phyloP scores from a whole-genome alignment of 2,797 vertebrate genomes.

The Myripristis jacobus region DNA sequence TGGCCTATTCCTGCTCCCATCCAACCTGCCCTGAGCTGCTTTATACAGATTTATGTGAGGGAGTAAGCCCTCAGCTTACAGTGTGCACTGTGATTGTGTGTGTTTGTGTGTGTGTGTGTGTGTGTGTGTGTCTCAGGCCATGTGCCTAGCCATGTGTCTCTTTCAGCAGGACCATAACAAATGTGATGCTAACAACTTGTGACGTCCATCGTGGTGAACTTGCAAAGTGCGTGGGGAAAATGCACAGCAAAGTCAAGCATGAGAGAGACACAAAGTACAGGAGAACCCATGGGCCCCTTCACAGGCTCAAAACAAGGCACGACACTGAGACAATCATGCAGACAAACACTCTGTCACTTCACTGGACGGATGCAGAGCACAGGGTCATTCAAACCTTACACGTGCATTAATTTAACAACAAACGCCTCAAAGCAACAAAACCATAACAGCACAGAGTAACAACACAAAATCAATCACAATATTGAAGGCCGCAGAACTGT shows the following conservation, averaged over 20 bases:
- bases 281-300: slow-evolving; percentile 33
- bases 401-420: slow-evolving; percentile 23
- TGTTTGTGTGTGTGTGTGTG: slow-evolving; percentile 19
- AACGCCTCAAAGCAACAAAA: slow-evolving; percentile 17
- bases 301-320: slow-evolving; percentile 32
- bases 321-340: slow-evolving; percentile 66
- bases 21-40: slow-evolving; percentile 76
- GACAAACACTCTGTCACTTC: slow-evolving; percentile 51
- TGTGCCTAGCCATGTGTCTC: slow-evolving; percentile 52
- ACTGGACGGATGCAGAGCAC: slow-evolving; percentile 31
- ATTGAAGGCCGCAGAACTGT: slow-evolving; percentile 7
- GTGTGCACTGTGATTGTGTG: slow-evolving; percentile 34
- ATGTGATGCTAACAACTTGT: slow-evolving; percentile 35
- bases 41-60: slow-evolving; percentile 78
- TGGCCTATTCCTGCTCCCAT: slow-evolving; percentile 66
- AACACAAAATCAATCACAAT: slow-evolving; percentile 29
- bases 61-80: slow-evolving; percentile 73
- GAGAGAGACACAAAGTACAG: slow-evolving; percentile 13
- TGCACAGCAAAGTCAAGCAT: slow-evolving; percentile 34
- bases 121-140: slow-evolving; percentile 25
- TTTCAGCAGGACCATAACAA: slow-evolving; percentile 27
- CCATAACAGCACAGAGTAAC: slow-evolving; percentile 22
- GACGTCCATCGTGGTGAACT: slow-evolving; percentile 34
- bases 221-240: slow-evolving; percentile 18
- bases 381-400: slow-evolving; percentile 12